These are phyloP conservation scores for Dynastes tityus DNA, from an alignment of 2,888 invertebrate genomes.

Conservation along the genomic window DNA sequence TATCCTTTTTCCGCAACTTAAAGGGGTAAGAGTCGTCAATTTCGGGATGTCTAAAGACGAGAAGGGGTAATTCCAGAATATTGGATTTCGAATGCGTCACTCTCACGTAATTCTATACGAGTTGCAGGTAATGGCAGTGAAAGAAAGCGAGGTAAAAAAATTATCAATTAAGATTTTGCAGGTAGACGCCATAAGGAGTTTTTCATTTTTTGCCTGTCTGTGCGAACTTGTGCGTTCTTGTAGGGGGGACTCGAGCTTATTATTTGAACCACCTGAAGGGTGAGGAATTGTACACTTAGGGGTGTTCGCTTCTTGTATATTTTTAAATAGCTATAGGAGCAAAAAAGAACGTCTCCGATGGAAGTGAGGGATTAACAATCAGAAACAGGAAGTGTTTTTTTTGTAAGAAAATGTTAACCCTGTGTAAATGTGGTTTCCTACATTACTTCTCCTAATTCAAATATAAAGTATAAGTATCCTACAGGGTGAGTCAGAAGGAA, in stretches of 20 bases:
- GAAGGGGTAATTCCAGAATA: neutral
- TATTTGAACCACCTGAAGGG: no score
- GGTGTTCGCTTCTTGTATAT: no score
- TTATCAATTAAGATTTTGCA: slow-evolving; percentile 17
- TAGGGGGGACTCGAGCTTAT: neutral
- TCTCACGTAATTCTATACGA: slow-evolving; percentile 1
- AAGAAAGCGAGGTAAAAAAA: neutral
- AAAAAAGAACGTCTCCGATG: no score
- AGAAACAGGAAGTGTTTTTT: no score
- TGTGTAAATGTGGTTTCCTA: no score
- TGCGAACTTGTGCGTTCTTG: slow-evolving; percentile 3
- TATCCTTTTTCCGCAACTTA: neutral
- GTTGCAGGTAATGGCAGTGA: neutral
- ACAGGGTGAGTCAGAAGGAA: no score
- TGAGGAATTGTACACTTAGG: no score
- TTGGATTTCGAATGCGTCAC: neutral
- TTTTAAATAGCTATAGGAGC: no score
- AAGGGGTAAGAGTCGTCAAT: slow-evolving; percentile 5
- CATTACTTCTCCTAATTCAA: no score
- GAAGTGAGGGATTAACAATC: no score
- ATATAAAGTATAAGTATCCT: no score
- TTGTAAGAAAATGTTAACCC: no score
- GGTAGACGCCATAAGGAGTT: neutral
- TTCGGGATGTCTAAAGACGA: neutral
- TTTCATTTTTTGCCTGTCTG: neutral